These are phyloP conservation scores for Orestias chungarensis DNA, from an alignment of 2,797 vertebrate genomes.

Conservation along the genomic window DNA sequence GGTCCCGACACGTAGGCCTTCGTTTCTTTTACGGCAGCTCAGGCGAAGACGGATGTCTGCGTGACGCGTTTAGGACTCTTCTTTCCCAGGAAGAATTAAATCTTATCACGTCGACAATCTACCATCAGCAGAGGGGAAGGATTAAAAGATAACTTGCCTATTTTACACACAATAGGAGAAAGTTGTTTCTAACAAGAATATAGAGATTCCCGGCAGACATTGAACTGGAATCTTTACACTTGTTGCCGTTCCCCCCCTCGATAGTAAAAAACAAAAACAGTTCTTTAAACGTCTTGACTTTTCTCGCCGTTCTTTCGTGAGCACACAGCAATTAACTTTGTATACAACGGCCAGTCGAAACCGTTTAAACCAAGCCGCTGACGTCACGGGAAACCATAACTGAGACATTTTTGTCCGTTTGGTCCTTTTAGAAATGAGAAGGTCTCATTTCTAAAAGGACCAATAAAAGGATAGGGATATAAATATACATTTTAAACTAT, in stretches of 20 bases:
- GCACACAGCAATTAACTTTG: too few species aligned
- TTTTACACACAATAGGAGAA: background rate
- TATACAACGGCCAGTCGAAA: background rate
- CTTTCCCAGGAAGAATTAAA: background rate
- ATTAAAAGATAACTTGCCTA: background rate
- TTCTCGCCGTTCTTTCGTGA: background rate
- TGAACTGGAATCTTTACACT: background rate
- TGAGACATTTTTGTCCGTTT: background rate
- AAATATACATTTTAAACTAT: too few species aligned
- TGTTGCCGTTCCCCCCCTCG: background rate
- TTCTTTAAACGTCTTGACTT: background rate
- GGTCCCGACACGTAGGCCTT: slow-evolving; percentile 33
- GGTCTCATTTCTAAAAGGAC: too few species aligned
- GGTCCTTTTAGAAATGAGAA: background rate
- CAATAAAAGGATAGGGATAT: too few species aligned
- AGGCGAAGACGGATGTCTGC: background rate
- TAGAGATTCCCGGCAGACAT: background rate
- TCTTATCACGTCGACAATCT: background rate
- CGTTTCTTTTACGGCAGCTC: background rate
- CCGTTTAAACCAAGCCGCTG: background rate
- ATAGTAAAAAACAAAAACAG: too few species aligned
- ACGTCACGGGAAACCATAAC: background rate
- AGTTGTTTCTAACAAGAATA: background rate
- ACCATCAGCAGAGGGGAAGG: background rate
- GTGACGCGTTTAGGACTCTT: background rate